Evolutionary conservation across 2,888 invertebrate genomes (phyloP).

Genomic region (Nebria salina): DNA sequence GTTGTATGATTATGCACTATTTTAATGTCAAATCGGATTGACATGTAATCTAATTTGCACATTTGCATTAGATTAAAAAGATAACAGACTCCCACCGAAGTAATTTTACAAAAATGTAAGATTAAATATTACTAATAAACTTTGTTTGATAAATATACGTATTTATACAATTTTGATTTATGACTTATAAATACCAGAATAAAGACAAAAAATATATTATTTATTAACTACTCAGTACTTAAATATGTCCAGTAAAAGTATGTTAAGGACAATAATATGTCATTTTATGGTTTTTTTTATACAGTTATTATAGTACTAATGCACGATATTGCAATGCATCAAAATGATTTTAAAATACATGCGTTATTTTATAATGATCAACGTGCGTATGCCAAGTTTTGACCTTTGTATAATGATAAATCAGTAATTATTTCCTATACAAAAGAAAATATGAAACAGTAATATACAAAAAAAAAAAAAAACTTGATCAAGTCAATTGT

Average conservation of each 20-base stretch:
- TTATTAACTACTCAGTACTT: not conserved
- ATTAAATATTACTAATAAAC: too few species aligned
- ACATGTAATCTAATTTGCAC: too few species aligned
- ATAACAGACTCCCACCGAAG: too few species aligned
- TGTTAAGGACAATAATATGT: constrained; percentile 10
- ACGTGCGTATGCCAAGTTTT: not conserved
- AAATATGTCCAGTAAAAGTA: not conserved
- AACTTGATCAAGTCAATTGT: not conserved
- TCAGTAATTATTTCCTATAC: not conserved
- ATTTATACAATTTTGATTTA: too few species aligned
- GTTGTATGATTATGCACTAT: not conserved
- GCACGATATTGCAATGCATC: not conserved
- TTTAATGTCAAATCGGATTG: not conserved
- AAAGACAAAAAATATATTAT: not conserved
- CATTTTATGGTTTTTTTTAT: constrained; percentile 10
- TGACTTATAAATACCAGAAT: too few species aligned
- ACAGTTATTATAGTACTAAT: constrained; percentile 1
- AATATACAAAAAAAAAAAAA: not conserved
- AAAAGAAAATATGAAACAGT: not conserved
- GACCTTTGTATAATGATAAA: not conserved
- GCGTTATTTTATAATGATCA: constrained; percentile 2
- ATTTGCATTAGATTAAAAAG: too few species aligned
- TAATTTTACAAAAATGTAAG: too few species aligned
- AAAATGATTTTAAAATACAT: not conserved
- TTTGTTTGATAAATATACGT: too few species aligned